phyloP scores from a whole-genome alignment of 2,888 invertebrate species.

The Drosophila ezoana region DNA sequence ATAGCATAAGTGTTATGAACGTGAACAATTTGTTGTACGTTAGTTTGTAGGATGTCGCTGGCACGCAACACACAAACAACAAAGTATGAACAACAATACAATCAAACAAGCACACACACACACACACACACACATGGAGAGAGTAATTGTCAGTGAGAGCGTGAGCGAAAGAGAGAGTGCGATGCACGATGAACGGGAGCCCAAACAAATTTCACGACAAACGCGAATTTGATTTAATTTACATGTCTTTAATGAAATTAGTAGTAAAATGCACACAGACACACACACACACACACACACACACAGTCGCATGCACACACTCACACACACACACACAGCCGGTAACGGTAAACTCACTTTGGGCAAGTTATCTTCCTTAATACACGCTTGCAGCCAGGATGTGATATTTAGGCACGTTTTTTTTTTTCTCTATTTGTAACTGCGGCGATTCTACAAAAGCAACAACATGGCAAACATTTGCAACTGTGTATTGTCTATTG shows the following conservation, averaged over 20 bases:
- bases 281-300: conserved; percentile 15
- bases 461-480: conserved; percentile 31
- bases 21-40: conserved; percentile 49
- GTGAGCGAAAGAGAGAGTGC: conserved; percentile 9
- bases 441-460: conserved; percentile 5
- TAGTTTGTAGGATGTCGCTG: conserved; percentile 42
- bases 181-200: conserved; percentile 49
- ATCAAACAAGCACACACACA: conserved; percentile 37
- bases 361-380: conserved; percentile 13
- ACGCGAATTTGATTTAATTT: conserved; percentile 77
- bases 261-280: conserved; percentile 46
- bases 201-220: conserved; percentile 61
- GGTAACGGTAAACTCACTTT: conserved; percentile 45
- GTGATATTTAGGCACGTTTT: not conserved
- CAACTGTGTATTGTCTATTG: conserved; percentile 32
- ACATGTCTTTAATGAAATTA: conserved; percentile 79
- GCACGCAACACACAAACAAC: conserved; percentile 22
- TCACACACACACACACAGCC: not conserved
- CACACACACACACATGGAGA: conserved; percentile 10
- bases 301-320: conserved; percentile 12
- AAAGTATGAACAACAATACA: conserved; percentile 25
- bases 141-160: conserved; percentile 1
- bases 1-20: conserved; percentile 31
- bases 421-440: not conserved
- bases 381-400: conserved; percentile 29